Evolutionary conservation across 2,797 vertebrate genomes (phyloP), one percentile per base, ranked within the genome.

Genomic region (Molossus alvarezi): DNA sequence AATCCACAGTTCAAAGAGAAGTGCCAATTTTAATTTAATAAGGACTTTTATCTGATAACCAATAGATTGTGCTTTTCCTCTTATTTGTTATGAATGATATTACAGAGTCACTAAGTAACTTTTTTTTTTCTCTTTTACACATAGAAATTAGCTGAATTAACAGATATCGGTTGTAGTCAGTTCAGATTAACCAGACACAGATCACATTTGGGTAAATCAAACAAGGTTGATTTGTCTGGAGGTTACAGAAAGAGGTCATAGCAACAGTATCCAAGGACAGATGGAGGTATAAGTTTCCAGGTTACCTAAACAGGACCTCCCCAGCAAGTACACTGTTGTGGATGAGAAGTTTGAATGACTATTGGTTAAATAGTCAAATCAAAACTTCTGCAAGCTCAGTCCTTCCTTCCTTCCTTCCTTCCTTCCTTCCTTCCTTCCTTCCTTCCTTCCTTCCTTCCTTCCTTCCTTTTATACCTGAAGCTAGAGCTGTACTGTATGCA

Each of bases 21-120:
- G 45, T 87, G 57, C 73, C 67, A 48, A 69, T 94, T 97, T 95
- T 96, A 95, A 96, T 89, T 96, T 95, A 96, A 95, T 91, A 77
- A 96, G 60, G 72, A 86, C 75, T 91, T 95, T 95, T 91, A 60
- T 57, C 55, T 96, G 86, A 91, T 87, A 91, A 85, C 14, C 45
- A 91, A 71, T 27, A 87, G 83, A 94, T 81, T 92, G 33, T 87
- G 37, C 72, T 93, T 97, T 91, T 67, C 45, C 75, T 92, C 87
- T 97, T 94, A 86, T 92, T 97, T 92, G 55, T 94, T 93, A 81
- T 82, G 57, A 93, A 87, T 73, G 45, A 73, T 91, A 91, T 89
- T 87, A 87, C 17, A 77, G 72, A 81, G 75, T 93, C 53, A 94
- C 77, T 95, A 92, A 95, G 48, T 84, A 95, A 58, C 55, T 53